Percentiles rank a stretch among this genome's conserved stretches.
Evolutionary conservation across 2,113 vertebrate species (phyloP).

Genomic region (Calidris pugnax): DNA sequence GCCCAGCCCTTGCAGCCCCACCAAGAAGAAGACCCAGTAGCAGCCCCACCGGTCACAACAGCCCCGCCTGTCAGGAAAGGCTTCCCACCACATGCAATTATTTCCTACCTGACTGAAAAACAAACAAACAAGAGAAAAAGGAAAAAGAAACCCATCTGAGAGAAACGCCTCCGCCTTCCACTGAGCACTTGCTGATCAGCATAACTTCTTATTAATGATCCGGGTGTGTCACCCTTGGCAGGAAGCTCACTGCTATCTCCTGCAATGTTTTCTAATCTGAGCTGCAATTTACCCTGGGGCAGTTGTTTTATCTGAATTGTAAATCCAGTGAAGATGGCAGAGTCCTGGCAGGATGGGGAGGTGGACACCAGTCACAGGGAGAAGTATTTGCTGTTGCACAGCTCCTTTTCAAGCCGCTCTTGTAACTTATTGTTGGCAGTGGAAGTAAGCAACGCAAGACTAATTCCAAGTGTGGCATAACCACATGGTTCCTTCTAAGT

Average conservation of each 20-base stretch:
- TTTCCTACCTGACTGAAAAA: background rate
- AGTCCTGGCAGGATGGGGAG: background rate
- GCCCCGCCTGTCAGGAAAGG: background rate
- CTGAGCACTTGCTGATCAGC: background rate
- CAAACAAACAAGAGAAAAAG: background rate
- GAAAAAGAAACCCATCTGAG: background rate
- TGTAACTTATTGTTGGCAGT: background rate
- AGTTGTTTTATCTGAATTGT: background rate
- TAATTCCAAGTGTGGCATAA: background rate
- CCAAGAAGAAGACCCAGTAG: fast-evolving
- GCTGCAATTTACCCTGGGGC: background rate
- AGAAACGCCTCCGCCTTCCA: background rate
- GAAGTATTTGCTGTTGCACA: background rate
- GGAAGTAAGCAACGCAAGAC: background rate
- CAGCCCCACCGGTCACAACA: background rate
- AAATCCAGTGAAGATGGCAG: background rate
- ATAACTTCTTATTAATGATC: background rate
- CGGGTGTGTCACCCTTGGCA: constrained; percentile 14
- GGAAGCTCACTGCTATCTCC: background rate
- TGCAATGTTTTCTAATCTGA: background rate
- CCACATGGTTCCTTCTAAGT: background rate
- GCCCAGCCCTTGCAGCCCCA: background rate
- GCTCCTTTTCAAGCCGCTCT: background rate
- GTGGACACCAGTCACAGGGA: background rate
- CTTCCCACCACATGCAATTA: background rate